A percentile compares a stretch with the other conserved stretches of the same genome.
phyloP scores from a whole-genome alignment of 92 coral and sea anemone genomes.

The Chrysogorgia sp. region DNA sequence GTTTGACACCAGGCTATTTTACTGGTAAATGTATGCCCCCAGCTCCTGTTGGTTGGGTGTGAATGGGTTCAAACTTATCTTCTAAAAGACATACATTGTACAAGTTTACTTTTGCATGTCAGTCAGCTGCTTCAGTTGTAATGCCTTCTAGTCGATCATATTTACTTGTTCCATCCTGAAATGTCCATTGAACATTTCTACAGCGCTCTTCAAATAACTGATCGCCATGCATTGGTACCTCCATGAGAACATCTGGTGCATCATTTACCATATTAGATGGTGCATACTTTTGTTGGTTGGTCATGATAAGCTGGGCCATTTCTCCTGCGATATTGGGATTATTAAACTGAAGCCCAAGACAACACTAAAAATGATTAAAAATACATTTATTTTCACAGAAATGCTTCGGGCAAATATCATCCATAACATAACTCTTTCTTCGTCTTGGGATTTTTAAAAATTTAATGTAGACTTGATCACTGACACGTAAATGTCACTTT shows the following conservation, averaged over 20 bases:
- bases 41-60: background rate
- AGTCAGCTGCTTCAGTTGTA: conserved; percentile 24
- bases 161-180: conserved; percentile 47
- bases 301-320: conserved; percentile 20
- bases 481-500: too few relatives aligned
- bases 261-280: conserved; percentile 9
- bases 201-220: conserved; percentile 41
- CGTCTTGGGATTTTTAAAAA: too few relatives aligned
- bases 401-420: too few relatives aligned
- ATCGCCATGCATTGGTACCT: conserved; percentile 51
- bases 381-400: background rate
- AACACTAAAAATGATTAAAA: conserved; percentile 2
- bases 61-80: background rate
- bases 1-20: too few relatives aligned
- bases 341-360: conserved; percentile 19
- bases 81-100: conserved; percentile 23
- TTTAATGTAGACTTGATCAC: too few relatives aligned
- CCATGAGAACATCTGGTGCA: conserved; percentile 23
- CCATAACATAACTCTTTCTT: too few relatives aligned
- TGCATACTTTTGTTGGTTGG: too few relatives aligned
- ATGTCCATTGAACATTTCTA: too few relatives aligned
- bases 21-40: too few relatives aligned
- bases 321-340: conserved; percentile 16
- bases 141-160: conserved; percentile 25
- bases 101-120: conserved; percentile 37